These are phyloP conservation scores for Caradrina kadenii DNA, from an alignment of 2,888 invertebrate genomes.

Conservation along the genomic window DNA sequence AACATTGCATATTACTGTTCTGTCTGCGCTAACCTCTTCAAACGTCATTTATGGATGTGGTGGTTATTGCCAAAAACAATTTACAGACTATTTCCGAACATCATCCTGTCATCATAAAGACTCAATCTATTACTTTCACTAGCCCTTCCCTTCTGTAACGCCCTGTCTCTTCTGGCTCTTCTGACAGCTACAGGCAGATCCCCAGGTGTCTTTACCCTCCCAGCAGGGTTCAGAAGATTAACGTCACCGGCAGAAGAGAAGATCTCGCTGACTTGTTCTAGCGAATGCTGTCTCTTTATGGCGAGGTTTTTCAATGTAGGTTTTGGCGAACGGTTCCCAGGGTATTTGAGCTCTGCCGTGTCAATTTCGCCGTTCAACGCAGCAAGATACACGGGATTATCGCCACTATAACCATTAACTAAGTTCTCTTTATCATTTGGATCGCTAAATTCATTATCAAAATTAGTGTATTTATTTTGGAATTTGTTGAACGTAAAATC, in stretches of 20 bases:
- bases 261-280: slow-evolving; percentile 94
- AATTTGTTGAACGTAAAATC: slow-evolving; percentile 83
- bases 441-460: slow-evolving; percentile 87
- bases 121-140: slow-evolving; percentile 93
- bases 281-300: slow-evolving; percentile 92
- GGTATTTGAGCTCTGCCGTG: slow-evolving; percentile 76
- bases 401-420: slow-evolving; percentile 80
- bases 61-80: background rate
- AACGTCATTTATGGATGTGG: background rate
- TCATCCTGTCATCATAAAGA: slow-evolving; percentile 97
- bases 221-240: slow-evolving; percentile 93
- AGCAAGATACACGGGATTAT: slow-evolving; percentile 86
- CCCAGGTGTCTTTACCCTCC: slow-evolving; percentile 95
- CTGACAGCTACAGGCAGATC: slow-evolving; percentile 95
- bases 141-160: slow-evolving; percentile 85
- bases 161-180: slow-evolving; percentile 92
- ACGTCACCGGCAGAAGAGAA: slow-evolving; percentile 93
- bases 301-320: slow-evolving; percentile 77
- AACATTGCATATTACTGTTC: too few species aligned
- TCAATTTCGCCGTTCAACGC: slow-evolving; percentile 84
- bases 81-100: slow-evolving; percentile 91
- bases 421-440: slow-evolving; percentile 86
- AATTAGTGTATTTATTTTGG: slow-evolving; percentile 85
- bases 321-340: slow-evolving; percentile 73
- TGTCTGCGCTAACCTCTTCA: too few species aligned